Evolutionary conservation across 1,140 invertebrate species (phyloP), one percentile per base, ranked within the genome.

Genomic region (Mycetomoellerius zeteki): DNA sequence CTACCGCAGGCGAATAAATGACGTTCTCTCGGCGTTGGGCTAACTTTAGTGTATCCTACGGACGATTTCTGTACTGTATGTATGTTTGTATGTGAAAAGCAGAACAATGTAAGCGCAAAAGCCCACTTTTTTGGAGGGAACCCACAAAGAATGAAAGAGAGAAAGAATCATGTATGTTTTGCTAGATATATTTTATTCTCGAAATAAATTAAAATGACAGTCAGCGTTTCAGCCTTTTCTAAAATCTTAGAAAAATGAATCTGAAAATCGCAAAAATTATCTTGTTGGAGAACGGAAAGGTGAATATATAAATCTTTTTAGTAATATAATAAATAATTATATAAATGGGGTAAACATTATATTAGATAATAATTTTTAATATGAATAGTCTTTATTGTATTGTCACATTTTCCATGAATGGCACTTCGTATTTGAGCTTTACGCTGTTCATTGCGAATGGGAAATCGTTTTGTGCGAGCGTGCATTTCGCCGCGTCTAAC

Each of bases 381-480:
- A n/a, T 10, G 43, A 75, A 19, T 43, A 7, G 27, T 14, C 27
- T 37, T 77, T 16, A 10, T n/a, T n/a, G 19, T n/a, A 27, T 52
- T 3, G 7, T 21, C 14, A n/a, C 24, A 43, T 37, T 75, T 76
- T 8, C n/a, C n/a, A 21, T 10, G 16, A 77, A 77, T 47, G 19
- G 19, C 56, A 12, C 24, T 73, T 12, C 21, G 21, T 21, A 58
- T 75, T 58, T 12, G 52, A 30, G 37, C 37, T 43, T 47, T 6
- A 78, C 24, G 56, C 6, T 65, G 60, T 50, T 50, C 76, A 65
- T 50, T 14, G 76, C 76, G 76, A 78, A 77, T 77, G 75, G 75
- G 75, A 78, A 78, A 78, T 78, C 76, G 76, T 78, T 78, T 65
- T 30, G 43, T 60, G 76, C 60, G 76, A 65, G 60, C 76, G 76